Percentiles rank a stretch among this genome's conserved stretches.
Conservation (phyloP, 2,888 invertebrate genomes). For the Baronia brevicornis region DNA sequence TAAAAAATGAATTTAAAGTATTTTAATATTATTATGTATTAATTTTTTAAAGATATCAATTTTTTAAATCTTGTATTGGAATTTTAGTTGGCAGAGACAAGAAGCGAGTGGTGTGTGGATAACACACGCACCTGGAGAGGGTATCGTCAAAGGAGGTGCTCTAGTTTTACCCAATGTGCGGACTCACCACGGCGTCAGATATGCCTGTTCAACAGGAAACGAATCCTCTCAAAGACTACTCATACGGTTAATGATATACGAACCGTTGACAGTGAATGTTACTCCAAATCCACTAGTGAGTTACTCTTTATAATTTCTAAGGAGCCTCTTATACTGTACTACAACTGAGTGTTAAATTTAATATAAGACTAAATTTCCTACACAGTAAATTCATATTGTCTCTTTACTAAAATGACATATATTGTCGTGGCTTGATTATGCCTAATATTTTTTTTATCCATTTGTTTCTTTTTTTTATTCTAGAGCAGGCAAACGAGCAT, state of each 20-base stretch:
- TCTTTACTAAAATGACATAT: no score
- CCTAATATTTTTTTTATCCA: no score
- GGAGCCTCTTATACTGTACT: no score
- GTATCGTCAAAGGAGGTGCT: conserved; percentile 48
- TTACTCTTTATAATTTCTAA: no score
- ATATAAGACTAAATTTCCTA: background rate
- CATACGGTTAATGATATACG: conserved; percentile 79
- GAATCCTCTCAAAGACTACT: conserved; percentile 79
- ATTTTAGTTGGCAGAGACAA: conserved; percentile 68
- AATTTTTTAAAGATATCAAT: no score
- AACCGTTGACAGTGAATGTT: conserved; percentile 79
- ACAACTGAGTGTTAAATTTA: background rate
- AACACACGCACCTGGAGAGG: conserved; percentile 40
- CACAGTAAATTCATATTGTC: background rate
- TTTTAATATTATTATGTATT: no score
- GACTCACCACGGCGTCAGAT: conserved; percentile 79
- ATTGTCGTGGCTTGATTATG: no score
- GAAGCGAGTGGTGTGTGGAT: conserved; percentile 55
- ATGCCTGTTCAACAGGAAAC: conserved; percentile 82
- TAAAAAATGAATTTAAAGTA: no score
- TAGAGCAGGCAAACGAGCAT: no score
- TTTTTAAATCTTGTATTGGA: no score
- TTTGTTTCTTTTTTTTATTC: no score
- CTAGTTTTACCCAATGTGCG: conserved; percentile 74
- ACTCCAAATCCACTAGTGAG: conserved; percentile 79